Evolutionary conservation across 2,113 vertebrate species (phyloP).

Genomic region (Sakesphorus luctuosus): DNA sequence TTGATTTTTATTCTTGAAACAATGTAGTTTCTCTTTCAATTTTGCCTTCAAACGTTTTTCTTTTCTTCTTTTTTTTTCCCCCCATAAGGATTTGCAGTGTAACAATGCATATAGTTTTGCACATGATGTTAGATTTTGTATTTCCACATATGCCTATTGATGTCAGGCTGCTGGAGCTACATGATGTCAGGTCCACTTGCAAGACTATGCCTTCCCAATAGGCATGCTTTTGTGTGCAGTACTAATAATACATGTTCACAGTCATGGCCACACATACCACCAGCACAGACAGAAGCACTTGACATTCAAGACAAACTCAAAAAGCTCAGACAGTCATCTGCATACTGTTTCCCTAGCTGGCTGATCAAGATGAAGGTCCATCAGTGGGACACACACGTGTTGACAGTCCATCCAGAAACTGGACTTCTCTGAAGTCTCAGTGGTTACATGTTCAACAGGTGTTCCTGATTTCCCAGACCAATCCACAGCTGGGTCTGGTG

Average conservation of each 20-base stretch:
- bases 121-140: neutral
- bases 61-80: neutral
- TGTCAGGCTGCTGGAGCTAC: neutral
- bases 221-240: too few species aligned
- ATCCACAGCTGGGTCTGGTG: neutral
- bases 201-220: rapidly evolving
- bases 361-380: neutral
- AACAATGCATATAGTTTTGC: neutral
- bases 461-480: rapidly evolving
- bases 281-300: neutral
- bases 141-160: neutral
- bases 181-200: neutral
- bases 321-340: neutral
- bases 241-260: neutral
- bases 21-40: neutral
- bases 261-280: neutral
- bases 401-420: too few species aligned
- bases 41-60: neutral
- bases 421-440: neutral
- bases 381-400: rapidly evolving
- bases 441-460: neutral
- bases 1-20: conserved; percentile 32
- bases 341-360: neutral
- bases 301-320: neutral
- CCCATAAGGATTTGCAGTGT: neutral